Percentiles rank a stretch among this genome's conserved stretches.
phyloP scores from a whole-genome alignment of 2,113 vertebrate genomes.

The Lepisosteus osseus region DNA sequence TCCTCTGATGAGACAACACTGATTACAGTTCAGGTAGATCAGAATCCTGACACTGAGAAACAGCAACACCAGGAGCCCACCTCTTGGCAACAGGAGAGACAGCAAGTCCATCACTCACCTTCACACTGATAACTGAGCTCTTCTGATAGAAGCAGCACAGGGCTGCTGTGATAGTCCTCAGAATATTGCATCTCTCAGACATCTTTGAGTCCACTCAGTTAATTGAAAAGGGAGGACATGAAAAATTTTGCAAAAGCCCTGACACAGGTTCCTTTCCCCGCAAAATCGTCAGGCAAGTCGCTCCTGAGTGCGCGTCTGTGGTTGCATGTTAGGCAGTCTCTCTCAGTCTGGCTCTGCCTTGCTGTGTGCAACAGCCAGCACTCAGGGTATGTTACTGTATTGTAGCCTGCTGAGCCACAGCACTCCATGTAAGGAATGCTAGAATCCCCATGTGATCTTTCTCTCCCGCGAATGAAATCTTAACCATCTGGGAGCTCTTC shows the following conservation, averaged over 20 bases:
- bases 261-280: background rate
- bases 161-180: slow-evolving; percentile 77
- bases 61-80: too few relatives aligned
- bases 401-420: slow-evolving; percentile 49
- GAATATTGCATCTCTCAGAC: slow-evolving; percentile 79
- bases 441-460: slow-evolving; percentile 74
- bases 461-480: slow-evolving; percentile 73
- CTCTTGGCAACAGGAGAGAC: background rate
- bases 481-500: slow-evolving; percentile 54
- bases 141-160: slow-evolving; percentile 93
- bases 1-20: too few relatives aligned
- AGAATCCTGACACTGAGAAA: background rate
- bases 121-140: slow-evolving; percentile 78
- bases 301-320: background rate
- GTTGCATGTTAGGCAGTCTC: background rate
- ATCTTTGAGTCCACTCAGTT: slow-evolving; percentile 55
- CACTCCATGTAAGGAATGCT: slow-evolving; percentile 63
- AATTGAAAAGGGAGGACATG: background rate
- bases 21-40: too few relatives aligned
- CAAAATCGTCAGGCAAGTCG: background rate
- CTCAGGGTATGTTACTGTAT: slow-evolving; percentile 22
- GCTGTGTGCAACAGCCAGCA: slow-evolving; percentile 12
- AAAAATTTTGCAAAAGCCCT: background rate
- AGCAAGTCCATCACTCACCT: slow-evolving; percentile 72
- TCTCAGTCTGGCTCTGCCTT: background rate